Base-by-base conservation (phyloP, 2,113 vertebrate genomes). In the Thryonomys swinderianus region DNA sequence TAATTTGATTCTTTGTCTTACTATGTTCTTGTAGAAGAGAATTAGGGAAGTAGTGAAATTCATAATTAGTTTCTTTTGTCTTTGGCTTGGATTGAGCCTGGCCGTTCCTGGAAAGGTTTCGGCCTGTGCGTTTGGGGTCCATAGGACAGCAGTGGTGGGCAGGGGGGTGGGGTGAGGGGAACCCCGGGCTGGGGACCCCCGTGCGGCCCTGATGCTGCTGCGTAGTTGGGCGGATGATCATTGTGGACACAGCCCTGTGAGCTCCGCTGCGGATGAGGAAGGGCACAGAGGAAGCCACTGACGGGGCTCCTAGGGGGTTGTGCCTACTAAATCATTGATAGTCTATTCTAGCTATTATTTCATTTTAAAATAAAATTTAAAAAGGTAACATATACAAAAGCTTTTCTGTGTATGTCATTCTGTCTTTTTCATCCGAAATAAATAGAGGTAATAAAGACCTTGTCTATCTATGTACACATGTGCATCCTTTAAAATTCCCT, bases 31-130 rank as follows among this genome's bases (percentile, higher is more conserved):
- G 45, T 53, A 71, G 12, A 37, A 64, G 83, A 93, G 81, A 93
- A 90, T 91, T 91, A 67, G 81, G 5, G 81, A 93, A 93, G 66
- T 81, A n/a, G 59, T 88, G 37, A 95, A 81, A 92, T 96, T 92
- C 13, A 42, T 94, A 37, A 85, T 74, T 90, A 66, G 13, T 67
- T 93, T 3, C n/a, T 96, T 92, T 96, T 21, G 87, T 71, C 69
- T 5, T 7, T 37, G 78, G 12, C 34, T 57, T 73, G 86, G n/a
- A 82, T 12, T 93, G 45, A 89, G n/a, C 32, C 57, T 96, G 37
- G 32, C 0, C 90, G 14, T 73, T 27, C 27, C 14, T 32, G 48
- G 86, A 74, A 86, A 7, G 90, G 59, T 48, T 87, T 66, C 23
- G 42, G 42, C 20, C 71, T 61, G 4, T 67, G 3, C 80, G 76